Evolutionary conservation across 2,797 vertebrate genomes (phyloP), one percentile per base, ranked within the genome.

Genomic region (Oryzias sinensis): DNA sequence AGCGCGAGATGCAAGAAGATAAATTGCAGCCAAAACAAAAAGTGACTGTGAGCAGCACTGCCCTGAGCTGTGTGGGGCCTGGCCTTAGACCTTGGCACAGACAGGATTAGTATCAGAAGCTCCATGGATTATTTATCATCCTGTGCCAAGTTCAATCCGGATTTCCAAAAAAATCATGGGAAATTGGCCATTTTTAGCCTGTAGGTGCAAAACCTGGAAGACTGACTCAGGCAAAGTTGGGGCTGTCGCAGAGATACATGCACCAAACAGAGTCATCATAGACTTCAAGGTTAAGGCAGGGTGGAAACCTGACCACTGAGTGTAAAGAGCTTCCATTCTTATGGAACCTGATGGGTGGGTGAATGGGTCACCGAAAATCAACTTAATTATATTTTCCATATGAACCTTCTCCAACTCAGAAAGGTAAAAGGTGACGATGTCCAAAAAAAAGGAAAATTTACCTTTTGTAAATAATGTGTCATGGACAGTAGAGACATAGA

Each of bases 111-210:
- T 43, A 81, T 72, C 66, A 78, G 59, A 59, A 72, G 56, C 74
- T 68, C 59, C 66, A 45, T 59, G 68, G 64, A 87, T 86, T 55
- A 75, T 86, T 82, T 83, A 81, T 86, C 72, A 82, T 77, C 68
- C 40, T 50, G 42, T 55, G 77, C 78, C 76, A 70, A 82, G 78
- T 84, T 86, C 86, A 86, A 86, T 82, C 66, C 65, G 71, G 74
- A 88, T 68, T 70, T 81, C 77, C 48, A 59, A 20, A 47, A 74
- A 80, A 70, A 86, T 69, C 64, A 44, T 59, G 70, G 80, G 74
- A 80, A 66, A 55, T 62, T 73, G 22, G 56, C 78, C 64, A 59
- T 73, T 75, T 77, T 69, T 62, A 77, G 68, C 74, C 76, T 69
- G 14, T 47, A 81, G 72, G 74, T 74, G 71, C 72, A 81, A 86